A percentile compares a stretch with the other conserved stretches of the same genome.
phyloP scores from a whole-genome alignment of 2,797 vertebrate species.

The Bradypus variegatus region DNA sequence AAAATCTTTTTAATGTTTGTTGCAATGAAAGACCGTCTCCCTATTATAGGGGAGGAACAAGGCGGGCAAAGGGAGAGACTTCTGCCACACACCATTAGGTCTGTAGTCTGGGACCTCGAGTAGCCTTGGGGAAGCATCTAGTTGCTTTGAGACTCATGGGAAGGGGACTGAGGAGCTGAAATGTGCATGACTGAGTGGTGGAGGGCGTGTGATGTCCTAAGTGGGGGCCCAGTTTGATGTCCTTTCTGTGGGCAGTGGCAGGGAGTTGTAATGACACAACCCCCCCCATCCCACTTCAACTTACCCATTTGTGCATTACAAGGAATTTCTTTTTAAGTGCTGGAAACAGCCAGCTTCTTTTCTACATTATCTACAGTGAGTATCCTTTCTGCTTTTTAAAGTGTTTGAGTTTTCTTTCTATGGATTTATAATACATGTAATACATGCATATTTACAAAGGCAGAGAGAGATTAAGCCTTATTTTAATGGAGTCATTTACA shows the following conservation, averaged over 20 bases:
- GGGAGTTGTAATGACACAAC: not conserved
- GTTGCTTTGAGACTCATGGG: not conserved
- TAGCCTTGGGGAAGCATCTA: not conserved
- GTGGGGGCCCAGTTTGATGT: not conserved
- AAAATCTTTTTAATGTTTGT: not conserved
- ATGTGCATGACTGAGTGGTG: not conserved
- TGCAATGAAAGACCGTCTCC: not conserved
- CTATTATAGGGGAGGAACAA: not conserved
- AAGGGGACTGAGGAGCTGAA: not conserved
- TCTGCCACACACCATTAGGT: not conserved
- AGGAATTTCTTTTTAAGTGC: not conserved
- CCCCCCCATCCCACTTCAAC: not conserved
- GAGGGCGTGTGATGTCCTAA: fast-evolving
- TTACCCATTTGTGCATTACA: not conserved
- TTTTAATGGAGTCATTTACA: not conserved
- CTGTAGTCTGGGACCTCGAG: not conserved
- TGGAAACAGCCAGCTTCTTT: not conserved
- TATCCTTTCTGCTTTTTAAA: not conserved
- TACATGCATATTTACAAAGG: not conserved
- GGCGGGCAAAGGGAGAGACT: not conserved
- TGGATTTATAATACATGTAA: not conserved
- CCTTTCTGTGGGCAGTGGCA: not conserved
- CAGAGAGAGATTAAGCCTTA: not conserved
- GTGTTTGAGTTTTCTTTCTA: not conserved
- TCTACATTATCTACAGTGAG: not conserved